Percentiles rank a stretch among this genome's conserved stretches.
phyloP scores from a whole-genome alignment of 1,140 invertebrate genomes.

The Trichonephila clavata region DNA sequence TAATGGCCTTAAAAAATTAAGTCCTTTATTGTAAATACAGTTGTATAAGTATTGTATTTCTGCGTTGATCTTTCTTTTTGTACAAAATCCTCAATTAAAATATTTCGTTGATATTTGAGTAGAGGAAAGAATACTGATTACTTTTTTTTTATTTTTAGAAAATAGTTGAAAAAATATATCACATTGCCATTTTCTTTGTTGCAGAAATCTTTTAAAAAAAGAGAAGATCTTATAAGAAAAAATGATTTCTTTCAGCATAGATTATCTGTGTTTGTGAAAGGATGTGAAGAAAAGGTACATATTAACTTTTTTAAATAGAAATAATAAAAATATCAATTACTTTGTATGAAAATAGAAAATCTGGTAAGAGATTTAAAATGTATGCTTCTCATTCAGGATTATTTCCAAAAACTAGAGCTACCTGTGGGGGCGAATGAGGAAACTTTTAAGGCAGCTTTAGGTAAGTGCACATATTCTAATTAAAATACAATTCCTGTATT shows the following conservation, averaged over 20 bases:
- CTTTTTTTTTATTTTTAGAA: too few relatives aligned
- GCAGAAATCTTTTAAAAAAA: background rate
- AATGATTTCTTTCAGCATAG: background rate
- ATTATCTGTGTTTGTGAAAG: background rate
- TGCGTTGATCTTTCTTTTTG: too few relatives aligned
- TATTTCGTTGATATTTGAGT: too few relatives aligned
- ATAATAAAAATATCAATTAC: background rate
- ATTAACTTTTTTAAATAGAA: background rate
- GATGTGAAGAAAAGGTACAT: background rate
- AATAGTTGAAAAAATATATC: too few relatives aligned
- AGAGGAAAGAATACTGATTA: too few relatives aligned
- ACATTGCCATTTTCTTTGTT: background rate
- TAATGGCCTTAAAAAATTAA: too few relatives aligned
- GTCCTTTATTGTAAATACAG: too few relatives aligned
- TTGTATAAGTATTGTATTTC: too few relatives aligned
- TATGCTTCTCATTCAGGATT: conserved; percentile 1
- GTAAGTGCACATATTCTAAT: background rate
- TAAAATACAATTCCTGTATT: too few relatives aligned
- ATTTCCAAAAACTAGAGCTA: conserved; percentile 3
- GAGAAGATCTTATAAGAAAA: background rate
- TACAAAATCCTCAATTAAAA: too few relatives aligned
- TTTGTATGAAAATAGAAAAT: too few relatives aligned
- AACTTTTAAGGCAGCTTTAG: background rate
- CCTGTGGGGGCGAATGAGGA: background rate
- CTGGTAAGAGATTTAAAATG: background rate